Percentiles rank a stretch among this genome's conserved stretches.
Evolutionary conservation across 2,113 vertebrate genomes (phyloP).

Genomic region (Centrocercus urophasianus): DNA sequence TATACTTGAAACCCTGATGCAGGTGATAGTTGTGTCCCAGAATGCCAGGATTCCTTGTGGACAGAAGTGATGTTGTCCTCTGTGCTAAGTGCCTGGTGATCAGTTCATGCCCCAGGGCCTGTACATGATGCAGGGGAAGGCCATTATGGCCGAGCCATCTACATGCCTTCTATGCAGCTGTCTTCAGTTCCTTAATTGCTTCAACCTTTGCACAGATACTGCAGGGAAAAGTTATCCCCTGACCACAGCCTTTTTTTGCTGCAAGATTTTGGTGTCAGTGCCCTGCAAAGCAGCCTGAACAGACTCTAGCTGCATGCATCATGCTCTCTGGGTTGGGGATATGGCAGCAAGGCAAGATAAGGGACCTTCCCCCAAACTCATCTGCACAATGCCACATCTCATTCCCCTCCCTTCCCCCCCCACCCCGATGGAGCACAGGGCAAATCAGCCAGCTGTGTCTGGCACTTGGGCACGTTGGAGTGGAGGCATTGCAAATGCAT

Average conservation of each 20-base stretch:
- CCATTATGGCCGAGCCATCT: neutral
- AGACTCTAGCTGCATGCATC: fast-evolving
- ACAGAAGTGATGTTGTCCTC: neutral
- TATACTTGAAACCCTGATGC: neutral
- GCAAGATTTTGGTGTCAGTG: neutral
- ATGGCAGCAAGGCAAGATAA: neutral
- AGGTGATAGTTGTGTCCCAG: neutral
- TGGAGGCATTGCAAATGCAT: neutral
- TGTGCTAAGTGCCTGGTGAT: neutral
- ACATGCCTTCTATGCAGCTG: neutral
- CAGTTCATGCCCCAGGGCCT: neutral
- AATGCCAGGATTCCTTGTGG: neutral
- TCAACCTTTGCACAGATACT: neutral
- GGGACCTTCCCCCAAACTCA: neutral
- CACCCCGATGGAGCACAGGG: fast-evolving
- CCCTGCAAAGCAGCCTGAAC: neutral
- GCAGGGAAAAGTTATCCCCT: neutral
- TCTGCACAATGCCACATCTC: neutral
- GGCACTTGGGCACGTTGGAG: neutral
- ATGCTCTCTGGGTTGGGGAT: neutral
- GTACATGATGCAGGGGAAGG: fast-evolving
- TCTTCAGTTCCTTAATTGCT: neutral
- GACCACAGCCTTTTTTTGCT: neutral
- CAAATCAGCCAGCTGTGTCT: constrained; percentile 30
- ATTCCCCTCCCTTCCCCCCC: neutral